Percentiles rank a stretch among this genome's conserved stretches.
Conservation (phyloP, 2,113 vertebrate species). For the Anhinga anhinga region DNA sequence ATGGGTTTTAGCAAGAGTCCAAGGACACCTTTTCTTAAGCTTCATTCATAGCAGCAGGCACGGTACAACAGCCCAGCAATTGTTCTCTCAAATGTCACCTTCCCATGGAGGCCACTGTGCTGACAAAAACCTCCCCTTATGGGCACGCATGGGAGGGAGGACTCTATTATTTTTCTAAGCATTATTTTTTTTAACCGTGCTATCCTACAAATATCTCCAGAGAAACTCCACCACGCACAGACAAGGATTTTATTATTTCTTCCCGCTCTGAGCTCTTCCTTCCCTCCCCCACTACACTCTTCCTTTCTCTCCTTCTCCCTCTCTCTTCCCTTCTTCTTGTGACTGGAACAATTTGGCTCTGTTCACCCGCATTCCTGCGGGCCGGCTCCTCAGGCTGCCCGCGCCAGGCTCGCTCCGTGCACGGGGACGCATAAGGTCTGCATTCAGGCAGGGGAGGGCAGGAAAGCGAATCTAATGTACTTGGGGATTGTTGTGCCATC, state of each 20-base stretch:
- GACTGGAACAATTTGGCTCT: slow-evolving; percentile 68
- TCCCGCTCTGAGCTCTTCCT: not conserved
- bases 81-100: slow-evolving; percentile 78
- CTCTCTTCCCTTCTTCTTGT: slow-evolving; percentile 55
- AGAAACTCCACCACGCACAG: not conserved
- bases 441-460: slow-evolving; percentile 52
- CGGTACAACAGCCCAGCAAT: slow-evolving; percentile 71
- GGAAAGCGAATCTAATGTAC: slow-evolving; percentile 32
- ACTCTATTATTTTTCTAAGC: not conserved
- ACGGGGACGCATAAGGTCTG: slow-evolving; percentile 53
- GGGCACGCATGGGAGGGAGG: not conserved
- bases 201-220: not conserved
- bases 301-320: slow-evolving; percentile 34
- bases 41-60: slow-evolving; percentile 71
- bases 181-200: not conserved
- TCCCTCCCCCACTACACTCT: not conserved
- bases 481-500: slow-evolving; percentile 62
- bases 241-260: not conserved
- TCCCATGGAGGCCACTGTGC: slow-evolving; percentile 64
- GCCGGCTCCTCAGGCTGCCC: slow-evolving; percentile 61
- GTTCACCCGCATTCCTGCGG: slow-evolving; percentile 69
- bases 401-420: not conserved
- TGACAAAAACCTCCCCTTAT: slow-evolving; percentile 30
- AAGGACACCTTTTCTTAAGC: slow-evolving; percentile 78
- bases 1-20: slow-evolving; percentile 69